phyloP scores from a whole-genome alignment of 2,797 vertebrate species.

The Pelodytes ibericus region DNA sequence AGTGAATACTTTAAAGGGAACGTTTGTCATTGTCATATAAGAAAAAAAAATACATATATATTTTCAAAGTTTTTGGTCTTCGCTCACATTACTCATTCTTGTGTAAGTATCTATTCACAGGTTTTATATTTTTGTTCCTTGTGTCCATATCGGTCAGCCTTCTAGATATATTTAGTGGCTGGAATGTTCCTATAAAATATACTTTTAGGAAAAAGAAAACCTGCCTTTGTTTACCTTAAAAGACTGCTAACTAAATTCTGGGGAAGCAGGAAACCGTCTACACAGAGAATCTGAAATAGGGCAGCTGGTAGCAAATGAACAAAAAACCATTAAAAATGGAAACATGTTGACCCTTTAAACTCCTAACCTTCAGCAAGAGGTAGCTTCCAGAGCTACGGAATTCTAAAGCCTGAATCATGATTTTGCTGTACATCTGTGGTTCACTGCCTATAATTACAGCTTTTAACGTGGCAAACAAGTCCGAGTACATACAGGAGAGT shows the following conservation, averaged over 20 bases:
- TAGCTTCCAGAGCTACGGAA: constrained; percentile 66
- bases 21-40: too few species aligned
- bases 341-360: constrained; percentile 67
- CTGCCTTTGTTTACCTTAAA: too few species aligned
- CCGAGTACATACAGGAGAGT: constrained; percentile 64
- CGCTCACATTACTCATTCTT: too few species aligned
- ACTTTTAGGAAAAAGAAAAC: too few species aligned
- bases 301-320: background rate
- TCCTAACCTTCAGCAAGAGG: constrained; percentile 67
- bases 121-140: too few species aligned
- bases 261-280: background rate
- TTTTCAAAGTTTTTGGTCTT: too few species aligned
- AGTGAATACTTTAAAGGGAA: too few species aligned
- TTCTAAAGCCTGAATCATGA: constrained; percentile 62
- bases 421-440: constrained; percentile 70
- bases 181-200: too few species aligned
- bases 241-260: background rate
- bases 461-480: constrained; percentile 70
- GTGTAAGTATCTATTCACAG: too few species aligned
- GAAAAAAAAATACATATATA: too few species aligned
- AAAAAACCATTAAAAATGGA: constrained; percentile 53
- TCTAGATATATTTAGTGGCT: too few species aligned
- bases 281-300: background rate
- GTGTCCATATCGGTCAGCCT: too few species aligned
- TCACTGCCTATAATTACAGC: constrained; percentile 76